Evolutionary conservation across 1,140 invertebrate genomes (phyloP).

Genomic region (Epicauta chinensis): DNA sequence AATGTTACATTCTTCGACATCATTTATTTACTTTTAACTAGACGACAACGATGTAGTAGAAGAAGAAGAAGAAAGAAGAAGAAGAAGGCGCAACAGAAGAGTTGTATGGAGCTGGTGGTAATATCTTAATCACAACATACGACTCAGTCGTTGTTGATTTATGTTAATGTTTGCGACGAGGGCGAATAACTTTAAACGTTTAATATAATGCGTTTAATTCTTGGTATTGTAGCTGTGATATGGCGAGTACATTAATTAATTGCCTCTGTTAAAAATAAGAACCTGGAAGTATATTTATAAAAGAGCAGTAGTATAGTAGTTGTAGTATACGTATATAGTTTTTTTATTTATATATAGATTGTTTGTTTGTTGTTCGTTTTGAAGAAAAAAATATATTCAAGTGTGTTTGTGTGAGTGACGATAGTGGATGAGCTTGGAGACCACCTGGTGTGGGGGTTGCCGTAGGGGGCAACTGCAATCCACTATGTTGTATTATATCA

Average conservation of each 20-base stretch:
- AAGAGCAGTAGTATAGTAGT: too few species aligned
- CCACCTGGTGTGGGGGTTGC: background rate
- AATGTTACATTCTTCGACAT: too few species aligned
- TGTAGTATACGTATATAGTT: too few species aligned
- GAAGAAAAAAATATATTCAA: too few species aligned
- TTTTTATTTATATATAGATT: too few species aligned
- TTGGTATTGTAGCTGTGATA: slow-evolving; percentile 16
- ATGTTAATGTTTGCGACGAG: slow-evolving; percentile 15
- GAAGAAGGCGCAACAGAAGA: too few species aligned
- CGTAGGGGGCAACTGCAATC: background rate
- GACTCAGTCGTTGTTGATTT: slow-evolving; percentile 14
- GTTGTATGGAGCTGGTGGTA: slow-evolving; percentile 3
- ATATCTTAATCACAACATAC: slow-evolving; percentile 26
- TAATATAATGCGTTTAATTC: slow-evolving; percentile 8
- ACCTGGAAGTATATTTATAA: slow-evolving; percentile 11
- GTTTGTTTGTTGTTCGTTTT: too few species aligned
- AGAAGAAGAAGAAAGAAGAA: too few species aligned
- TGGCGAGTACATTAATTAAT: slow-evolving; percentile 26
- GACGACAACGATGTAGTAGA: too few species aligned
- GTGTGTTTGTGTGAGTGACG: too few species aligned
- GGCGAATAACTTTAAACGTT: too few species aligned
- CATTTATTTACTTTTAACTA: too few species aligned
- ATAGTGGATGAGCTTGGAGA: background rate
- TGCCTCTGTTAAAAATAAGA: slow-evolving; percentile 15
- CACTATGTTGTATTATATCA: background rate